Percentiles rank a stretch among this genome's conserved stretches.
phyloP scores from a whole-genome alignment of 2,113 vertebrate genomes.

The Ranitomeya imitator region DNA sequence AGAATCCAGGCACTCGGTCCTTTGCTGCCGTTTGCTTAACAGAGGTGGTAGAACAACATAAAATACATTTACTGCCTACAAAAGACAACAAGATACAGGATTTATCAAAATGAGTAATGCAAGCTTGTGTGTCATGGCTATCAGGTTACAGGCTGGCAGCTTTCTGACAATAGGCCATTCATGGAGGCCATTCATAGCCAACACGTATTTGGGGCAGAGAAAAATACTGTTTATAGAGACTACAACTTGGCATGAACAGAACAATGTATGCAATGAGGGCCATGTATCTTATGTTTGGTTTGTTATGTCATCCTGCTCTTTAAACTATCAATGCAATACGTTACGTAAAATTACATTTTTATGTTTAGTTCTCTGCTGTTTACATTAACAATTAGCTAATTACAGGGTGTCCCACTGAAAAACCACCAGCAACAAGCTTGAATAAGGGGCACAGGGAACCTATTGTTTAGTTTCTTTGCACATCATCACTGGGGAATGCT shows the following conservation, averaged over 20 bases:
- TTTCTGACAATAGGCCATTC: no score
- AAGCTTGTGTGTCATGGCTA: constrained; percentile 64
- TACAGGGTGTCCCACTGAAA: no score
- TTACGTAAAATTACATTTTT: no score
- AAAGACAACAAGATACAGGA: constrained; percentile 74
- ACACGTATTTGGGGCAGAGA: neutral
- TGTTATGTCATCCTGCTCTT: neutral
- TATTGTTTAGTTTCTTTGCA: no score
- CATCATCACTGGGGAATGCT: no score
- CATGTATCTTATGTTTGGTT: neutral
- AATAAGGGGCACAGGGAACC: no score
- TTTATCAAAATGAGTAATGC: constrained; percentile 80
- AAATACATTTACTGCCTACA: constrained; percentile 79
- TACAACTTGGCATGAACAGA: neutral
- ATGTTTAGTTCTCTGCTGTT: no score
- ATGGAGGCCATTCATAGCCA: constrained; percentile 18
- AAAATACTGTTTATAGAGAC: neutral
- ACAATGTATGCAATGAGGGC: neutral
- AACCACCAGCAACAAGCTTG: no score
- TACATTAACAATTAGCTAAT: no score
- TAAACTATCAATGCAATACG: no score
- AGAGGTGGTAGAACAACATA: constrained; percentile 78
- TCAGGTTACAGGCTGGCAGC: constrained; percentile 10
- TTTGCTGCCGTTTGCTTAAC: constrained; percentile 69
- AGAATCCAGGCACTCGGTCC: constrained; percentile 76